Conservation (phyloP, 2,888 invertebrate genomes). For the Cataglyphis albicans region DNA sequence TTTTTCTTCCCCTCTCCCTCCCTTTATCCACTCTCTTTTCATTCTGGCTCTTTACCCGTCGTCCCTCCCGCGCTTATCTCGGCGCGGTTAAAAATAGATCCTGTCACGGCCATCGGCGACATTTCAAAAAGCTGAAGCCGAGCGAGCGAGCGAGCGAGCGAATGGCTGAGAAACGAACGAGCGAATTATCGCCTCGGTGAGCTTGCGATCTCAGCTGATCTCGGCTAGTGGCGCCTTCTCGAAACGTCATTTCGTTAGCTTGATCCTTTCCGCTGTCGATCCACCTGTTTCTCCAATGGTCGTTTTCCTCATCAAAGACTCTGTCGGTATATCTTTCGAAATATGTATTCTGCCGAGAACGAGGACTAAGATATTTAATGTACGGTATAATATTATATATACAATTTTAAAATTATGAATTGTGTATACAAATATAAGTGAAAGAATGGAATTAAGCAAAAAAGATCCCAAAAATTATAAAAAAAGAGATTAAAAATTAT, state of each 20-base stretch:
- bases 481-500: background rate
- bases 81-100: slow-evolving; percentile 84
- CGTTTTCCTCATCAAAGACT: slow-evolving; percentile 36
- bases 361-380: background rate
- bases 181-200: slow-evolving; percentile 12
- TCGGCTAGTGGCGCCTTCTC: slow-evolving; percentile 52
- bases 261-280: slow-evolving; percentile 27
- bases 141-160: slow-evolving; percentile 58
- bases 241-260: slow-evolving; percentile 2
- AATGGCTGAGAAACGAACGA: slow-evolving; percentile 55
- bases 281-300: slow-evolving; percentile 62
- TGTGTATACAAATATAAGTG: background rate
- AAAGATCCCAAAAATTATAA: background rate
- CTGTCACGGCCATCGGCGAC: slow-evolving; percentile 85
- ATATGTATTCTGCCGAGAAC: background rate
- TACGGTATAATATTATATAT: background rate
- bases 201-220: slow-evolving; percentile 24
- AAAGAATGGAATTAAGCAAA: background rate
- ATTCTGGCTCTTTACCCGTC: slow-evolving; percentile 60
- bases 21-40: slow-evolving; percentile 58
- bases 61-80: slow-evolving; percentile 83
- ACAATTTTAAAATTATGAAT: background rate
- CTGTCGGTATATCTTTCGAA: slow-evolving; percentile 59
- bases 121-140: slow-evolving; percentile 82
- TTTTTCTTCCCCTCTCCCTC: slow-evolving; percentile 56